phyloP scores from a whole-genome alignment of 2,888 invertebrate genomes.

The Mesochorus sp. region DNA sequence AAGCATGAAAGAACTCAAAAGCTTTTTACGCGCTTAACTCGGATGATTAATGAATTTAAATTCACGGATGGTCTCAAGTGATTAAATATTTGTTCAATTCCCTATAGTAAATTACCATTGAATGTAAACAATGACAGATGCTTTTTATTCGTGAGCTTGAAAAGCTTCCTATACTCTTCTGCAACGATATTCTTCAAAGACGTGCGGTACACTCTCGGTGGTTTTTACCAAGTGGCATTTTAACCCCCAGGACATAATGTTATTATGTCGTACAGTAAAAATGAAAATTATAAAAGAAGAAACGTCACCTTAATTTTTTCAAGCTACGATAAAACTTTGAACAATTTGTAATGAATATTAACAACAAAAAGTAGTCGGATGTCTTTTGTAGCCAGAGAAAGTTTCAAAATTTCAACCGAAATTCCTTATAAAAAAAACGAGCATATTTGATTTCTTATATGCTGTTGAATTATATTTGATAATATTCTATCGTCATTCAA shows the following conservation, averaged over 20 bases:
- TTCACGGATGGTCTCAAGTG: slow-evolving; percentile 26
- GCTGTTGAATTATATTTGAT: no score
- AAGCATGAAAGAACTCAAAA: not conserved
- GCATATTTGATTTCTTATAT: no score
- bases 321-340: no score
- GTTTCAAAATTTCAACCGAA: no score
- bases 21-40: not conserved
- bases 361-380: no score
- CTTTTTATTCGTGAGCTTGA: slow-evolving; percentile 11
- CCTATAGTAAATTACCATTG: slow-evolving; percentile 32
- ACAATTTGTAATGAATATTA: no score
- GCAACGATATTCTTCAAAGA: slow-evolving; percentile 32
- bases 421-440: no score
- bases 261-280: not conserved
- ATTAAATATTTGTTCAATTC: slow-evolving; percentile 25
- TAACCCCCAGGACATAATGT: not conserved
- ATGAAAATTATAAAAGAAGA: no score
- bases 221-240: slow-evolving; percentile 16
- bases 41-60: slow-evolving; percentile 30
- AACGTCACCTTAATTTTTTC: no score
- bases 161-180: slow-evolving; percentile 26
- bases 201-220: slow-evolving; percentile 9
- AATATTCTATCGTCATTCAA: no score
- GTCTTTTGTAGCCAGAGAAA: no score
- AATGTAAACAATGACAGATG: not conserved